Base-by-base conservation (phyloP, 2,888 invertebrate species). In the Horisme vitalbata region DNA sequence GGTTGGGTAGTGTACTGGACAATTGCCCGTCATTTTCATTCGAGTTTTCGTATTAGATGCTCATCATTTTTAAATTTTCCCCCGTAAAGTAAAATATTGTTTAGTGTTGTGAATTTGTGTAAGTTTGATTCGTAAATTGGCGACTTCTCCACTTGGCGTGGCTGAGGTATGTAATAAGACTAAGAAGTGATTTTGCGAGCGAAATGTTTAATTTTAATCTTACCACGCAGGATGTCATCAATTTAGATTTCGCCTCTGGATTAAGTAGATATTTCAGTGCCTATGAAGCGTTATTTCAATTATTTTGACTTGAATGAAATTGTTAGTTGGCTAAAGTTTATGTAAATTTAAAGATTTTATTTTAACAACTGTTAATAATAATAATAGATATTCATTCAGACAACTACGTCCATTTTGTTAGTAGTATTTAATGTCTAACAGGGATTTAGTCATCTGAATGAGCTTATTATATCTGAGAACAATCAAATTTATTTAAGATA, bases 21-120 rank as follows among this genome's bases (percentile, higher is more conserved):
- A 43, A 43, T 59, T 63, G 61, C 35, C 53, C 52, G 59, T 56
- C 65, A 65, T 69, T 71, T 71, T 64, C 67, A 73, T 72, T 71
- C 59, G 55, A 61, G 65, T 68, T 68, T 67, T 62, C 63, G 64
- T 63, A 57, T 61, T 61, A 57, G 57, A 41, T 45, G 43, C 52
- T 52, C 58, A 46, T 52, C 49, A 47, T 63, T 59, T 65, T 57
- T 48, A 57, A 54, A 54, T 59, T 52, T 56, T 45, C 50, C 39
- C 28, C 11, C 9, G 3, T 11, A 1, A 20, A 28, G 18, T 10
- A 35, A 35, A 10, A 32, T 14, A 8, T 9, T 18, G 1, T 18
- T 9, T n/a, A 23, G n/a, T 23, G 8, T n/a, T 1, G 8, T n/a
- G n/a, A n/a, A n/a, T 1, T 26, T 10, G 26, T 11, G n/a, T 1